Evolutionary conservation across 2,888 invertebrate genomes (phyloP).

Genomic region (Ferdinandea cuprea): DNA sequence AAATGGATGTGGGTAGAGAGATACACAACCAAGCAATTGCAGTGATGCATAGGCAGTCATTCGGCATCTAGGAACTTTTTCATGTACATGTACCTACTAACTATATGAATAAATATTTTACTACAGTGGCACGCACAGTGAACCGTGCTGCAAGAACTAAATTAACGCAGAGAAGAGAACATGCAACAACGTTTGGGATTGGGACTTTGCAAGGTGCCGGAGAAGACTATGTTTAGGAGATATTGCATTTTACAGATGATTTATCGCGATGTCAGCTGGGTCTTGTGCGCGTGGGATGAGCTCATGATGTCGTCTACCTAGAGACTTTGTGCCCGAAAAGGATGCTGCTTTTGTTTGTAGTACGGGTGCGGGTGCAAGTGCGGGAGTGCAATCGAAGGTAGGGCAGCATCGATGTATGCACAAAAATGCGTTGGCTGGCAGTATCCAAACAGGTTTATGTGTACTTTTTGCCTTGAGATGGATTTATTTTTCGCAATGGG

Average conservation of each 20-base stretch:
- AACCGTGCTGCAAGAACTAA: slow-evolving; percentile 15
- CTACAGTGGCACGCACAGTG: slow-evolving; percentile 37
- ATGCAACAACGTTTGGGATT: slow-evolving; percentile 1
- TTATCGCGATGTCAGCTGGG: slow-evolving; percentile 38
- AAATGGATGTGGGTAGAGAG: slow-evolving; percentile 38
- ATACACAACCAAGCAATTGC: slow-evolving; percentile 33
- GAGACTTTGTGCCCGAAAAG: slow-evolving; percentile 9
- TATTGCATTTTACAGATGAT: slow-evolving; percentile 53
- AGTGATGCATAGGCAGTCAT: slow-evolving; percentile 26
- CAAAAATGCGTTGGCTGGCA: neutral
- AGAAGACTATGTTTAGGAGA: slow-evolving; percentile 29
- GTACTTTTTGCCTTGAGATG: neutral
- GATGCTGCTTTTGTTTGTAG: slow-evolving; percentile 19
- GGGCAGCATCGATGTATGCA: neutral
- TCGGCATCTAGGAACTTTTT: slow-evolving; percentile 17
- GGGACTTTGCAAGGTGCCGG: slow-evolving; percentile 35
- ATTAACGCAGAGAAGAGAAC: slow-evolving; percentile 48
- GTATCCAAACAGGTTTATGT: slow-evolving; percentile 6
- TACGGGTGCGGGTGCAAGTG: slow-evolving; percentile 17
- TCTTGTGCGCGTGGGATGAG: slow-evolving; percentile 33
- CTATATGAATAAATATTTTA: too few species aligned
- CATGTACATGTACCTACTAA: too few species aligned
- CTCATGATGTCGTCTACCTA: slow-evolving; percentile 24
- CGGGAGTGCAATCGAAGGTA: slow-evolving; percentile 8
- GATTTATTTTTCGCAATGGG: slow-evolving; percentile 11